Percentiles rank a stretch among this genome's conserved stretches.
Conservation (phyloP, 2,113 vertebrate species). For the Mirza zaza region DNA sequence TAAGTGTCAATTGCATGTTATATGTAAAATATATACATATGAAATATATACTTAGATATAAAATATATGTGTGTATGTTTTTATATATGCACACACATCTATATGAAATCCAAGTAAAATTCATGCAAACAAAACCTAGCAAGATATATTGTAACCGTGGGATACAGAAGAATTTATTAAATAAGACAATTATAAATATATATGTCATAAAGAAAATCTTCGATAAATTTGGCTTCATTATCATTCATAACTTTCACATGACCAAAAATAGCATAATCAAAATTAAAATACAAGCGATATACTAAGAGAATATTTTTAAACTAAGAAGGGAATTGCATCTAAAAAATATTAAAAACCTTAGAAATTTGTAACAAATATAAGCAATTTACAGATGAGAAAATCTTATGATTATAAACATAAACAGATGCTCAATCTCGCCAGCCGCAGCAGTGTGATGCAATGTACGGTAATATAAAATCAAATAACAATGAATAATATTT, state of each 20-base stretch:
- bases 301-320: background rate
- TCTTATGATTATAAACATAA: background rate
- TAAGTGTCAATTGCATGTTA: background rate
- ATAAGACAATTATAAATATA: background rate
- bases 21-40: background rate
- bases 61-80: background rate
- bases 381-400: background rate
- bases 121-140: background rate
- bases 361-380: background rate
- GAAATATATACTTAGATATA: background rate
- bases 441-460: too few relatives aligned
- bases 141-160: background rate
- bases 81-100: background rate
- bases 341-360: background rate
- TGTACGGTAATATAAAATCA: rapidly evolving
- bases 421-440: background rate
- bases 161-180: background rate
- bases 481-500: background rate
- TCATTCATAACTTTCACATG: background rate
- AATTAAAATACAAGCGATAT: background rate
- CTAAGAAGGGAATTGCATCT: background rate
- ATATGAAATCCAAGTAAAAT: background rate
- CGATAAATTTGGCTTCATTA: background rate
- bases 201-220: background rate
- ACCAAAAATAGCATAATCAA: background rate